These are phyloP conservation scores for Copidosoma floridanum DNA, from an alignment of 1,140 invertebrate species.

Conservation along the genomic window DNA sequence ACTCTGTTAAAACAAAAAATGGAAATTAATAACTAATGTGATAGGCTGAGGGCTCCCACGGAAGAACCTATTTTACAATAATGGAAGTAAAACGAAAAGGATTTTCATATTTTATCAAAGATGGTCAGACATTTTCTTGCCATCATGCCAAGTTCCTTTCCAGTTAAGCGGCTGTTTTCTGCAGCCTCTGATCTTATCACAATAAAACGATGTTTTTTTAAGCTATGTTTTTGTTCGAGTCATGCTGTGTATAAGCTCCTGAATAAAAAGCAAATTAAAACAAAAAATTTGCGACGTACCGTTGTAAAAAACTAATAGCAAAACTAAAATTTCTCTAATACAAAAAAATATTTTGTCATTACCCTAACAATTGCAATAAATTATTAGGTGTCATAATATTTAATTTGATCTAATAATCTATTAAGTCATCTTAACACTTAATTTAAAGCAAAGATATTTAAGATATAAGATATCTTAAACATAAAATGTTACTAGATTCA, in stretches of 20 bases:
- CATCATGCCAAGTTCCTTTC: neutral
- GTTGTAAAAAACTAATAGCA: too few species aligned
- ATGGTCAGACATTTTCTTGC: neutral
- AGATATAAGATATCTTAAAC: too few species aligned
- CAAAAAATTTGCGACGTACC: neutral
- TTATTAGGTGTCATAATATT: too few species aligned
- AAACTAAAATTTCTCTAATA: too few species aligned
- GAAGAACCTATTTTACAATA: neutral
- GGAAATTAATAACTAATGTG: neutral
- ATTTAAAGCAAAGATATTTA: too few species aligned
- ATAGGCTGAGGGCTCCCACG: neutral
- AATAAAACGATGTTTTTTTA: neutral
- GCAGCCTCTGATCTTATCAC: neutral
- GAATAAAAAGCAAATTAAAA: neutral
- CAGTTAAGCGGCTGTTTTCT: neutral
- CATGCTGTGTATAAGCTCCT: neutral
- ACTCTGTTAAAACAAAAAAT: neutral
- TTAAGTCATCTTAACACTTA: too few species aligned
- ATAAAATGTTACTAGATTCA: too few species aligned
- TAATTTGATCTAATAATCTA: too few species aligned
- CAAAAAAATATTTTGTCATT: too few species aligned
- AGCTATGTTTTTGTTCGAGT: neutral
- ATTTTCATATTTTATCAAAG: neutral
- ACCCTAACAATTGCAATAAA: too few species aligned
- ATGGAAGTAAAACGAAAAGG: neutral